phyloP scores from a whole-genome alignment of 2,797 vertebrate genomes.

The Gymnodraco acuticeps region DNA sequence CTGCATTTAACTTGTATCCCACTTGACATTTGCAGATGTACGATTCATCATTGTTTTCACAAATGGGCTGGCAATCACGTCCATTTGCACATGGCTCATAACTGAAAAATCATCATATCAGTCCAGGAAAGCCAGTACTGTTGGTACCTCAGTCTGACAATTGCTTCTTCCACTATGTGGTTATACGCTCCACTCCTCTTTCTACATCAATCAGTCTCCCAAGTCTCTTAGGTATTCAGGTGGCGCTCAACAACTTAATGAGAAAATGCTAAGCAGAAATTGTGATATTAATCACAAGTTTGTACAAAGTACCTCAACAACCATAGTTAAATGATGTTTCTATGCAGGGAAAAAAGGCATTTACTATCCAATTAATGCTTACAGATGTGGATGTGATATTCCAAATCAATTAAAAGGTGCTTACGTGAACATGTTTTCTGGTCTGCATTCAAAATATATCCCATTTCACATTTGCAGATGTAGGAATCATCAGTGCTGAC shows the following conservation, averaged over 20 bases:
- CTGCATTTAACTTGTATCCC: slow-evolving; percentile 82
- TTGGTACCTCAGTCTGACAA: neutral
- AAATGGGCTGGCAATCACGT: slow-evolving; percentile 85
- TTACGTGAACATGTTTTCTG: slow-evolving; percentile 80
- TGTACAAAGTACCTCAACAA: neutral
- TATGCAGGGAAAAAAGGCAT: too few relatives aligned
- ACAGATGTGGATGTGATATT: neutral
- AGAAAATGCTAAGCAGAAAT: neutral
- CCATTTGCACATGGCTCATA: slow-evolving; percentile 69
- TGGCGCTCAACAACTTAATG: neutral
- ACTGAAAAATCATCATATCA: neutral
- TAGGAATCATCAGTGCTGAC: slow-evolving; percentile 63
- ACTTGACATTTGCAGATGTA: slow-evolving; percentile 81
- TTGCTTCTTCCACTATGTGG: neutral
- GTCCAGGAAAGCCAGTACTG: neutral
- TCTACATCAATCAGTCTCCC: neutral
- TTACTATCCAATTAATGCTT: neutral
- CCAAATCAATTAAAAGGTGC: slow-evolving; percentile 19
- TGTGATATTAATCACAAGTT: neutral
- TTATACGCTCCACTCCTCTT: neutral
- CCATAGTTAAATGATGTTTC: neutral
- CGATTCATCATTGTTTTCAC: slow-evolving; percentile 68
- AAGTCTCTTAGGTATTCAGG: neutral
- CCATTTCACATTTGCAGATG: slow-evolving; percentile 78
- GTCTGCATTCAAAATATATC: slow-evolving; percentile 81